Evolutionary conservation across 2,888 invertebrate genomes (phyloP).

Genomic region (Ornithoptera priamus): DNA sequence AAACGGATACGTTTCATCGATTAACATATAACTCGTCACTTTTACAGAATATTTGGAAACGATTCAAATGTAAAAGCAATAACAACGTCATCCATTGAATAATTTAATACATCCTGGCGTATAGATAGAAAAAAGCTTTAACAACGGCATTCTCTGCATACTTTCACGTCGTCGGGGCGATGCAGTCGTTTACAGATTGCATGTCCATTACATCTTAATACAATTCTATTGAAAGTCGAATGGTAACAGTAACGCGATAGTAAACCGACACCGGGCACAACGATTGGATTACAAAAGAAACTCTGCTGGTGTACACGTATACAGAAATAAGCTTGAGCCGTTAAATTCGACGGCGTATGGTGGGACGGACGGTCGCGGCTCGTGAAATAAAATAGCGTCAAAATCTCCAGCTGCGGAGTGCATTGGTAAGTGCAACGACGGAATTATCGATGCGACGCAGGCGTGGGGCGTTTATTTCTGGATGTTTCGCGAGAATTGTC

Average conservation of each 20-base stretch:
- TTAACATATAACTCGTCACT: constrained; percentile 23
- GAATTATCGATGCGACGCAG: constrained; percentile 61
- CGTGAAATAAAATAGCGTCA: constrained; percentile 55
- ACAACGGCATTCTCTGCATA: constrained; percentile 6
- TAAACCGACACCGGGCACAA: constrained; percentile 56
- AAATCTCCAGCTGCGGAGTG: constrained; percentile 69
- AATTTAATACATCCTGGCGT: constrained; percentile 25
- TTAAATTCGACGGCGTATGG: constrained; percentile 51
- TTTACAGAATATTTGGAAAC: constrained; percentile 26
- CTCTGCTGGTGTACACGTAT: constrained; percentile 48
- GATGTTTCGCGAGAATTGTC: constrained; percentile 69
- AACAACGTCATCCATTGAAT: constrained; percentile 30
- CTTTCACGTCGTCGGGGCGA: constrained; percentile 22
- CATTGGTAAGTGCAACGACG: constrained; percentile 68
- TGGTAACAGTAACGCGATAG: constrained; percentile 56
- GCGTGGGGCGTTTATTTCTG: constrained; percentile 69
- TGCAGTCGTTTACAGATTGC: constrained; percentile 34
- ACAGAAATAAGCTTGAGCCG: constrained; percentile 53
- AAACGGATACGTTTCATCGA: constrained; percentile 11
- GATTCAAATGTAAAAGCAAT: constrained; percentile 25
- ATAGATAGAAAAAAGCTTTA: constrained; percentile 12
- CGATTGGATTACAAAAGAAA: constrained; percentile 71
- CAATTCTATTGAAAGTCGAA: constrained; percentile 57
- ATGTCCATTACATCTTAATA: constrained; percentile 40
- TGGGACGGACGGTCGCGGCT: constrained; percentile 32